Evolutionary conservation across 2,113 vertebrate genomes (phyloP).

Genomic region (Ciconia boyciana): DNA sequence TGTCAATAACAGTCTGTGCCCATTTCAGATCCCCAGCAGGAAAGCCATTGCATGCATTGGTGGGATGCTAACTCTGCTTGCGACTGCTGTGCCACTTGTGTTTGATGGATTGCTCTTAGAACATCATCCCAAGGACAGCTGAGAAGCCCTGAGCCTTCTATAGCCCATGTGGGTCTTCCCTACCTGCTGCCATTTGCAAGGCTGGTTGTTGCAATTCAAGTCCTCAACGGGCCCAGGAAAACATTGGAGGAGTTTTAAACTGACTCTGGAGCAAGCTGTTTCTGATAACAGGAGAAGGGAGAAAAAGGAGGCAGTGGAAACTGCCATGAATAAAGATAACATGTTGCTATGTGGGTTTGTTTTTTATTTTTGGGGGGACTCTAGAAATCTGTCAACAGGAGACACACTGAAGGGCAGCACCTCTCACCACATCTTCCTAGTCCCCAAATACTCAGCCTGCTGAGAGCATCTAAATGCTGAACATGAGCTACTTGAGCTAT

Average conservation of each 20-base stretch:
- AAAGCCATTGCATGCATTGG: not conserved
- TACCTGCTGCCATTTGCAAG: not conserved
- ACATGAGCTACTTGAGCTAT: not conserved
- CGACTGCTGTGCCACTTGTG: not conserved
- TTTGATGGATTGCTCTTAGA: not conserved
- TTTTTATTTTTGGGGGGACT: not conserved
- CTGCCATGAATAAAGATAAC: not conserved
- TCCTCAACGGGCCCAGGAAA: not conserved
- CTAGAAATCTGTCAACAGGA: not conserved
- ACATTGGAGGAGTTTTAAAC: not conserved
- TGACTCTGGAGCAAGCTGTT: not conserved
- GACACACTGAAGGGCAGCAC: not conserved
- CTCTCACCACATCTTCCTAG: not conserved
- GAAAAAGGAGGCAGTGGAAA: not conserved
- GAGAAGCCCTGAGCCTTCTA: not conserved
- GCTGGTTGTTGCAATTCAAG: not conserved
- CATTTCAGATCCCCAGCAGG: slow-evolving; percentile 46
- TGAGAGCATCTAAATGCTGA: not conserved
- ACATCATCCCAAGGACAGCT: not conserved
- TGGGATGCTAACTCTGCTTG: not conserved
- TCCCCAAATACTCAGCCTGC: not conserved
- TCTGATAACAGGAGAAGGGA: not conserved
- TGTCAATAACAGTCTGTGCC: not conserved
- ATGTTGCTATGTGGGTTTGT: not conserved
- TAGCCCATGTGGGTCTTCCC: not conserved